These are phyloP conservation scores for Hystrix cristata DNA, from an alignment of 2,113 vertebrate genomes.

Conservation along the genomic window DNA sequence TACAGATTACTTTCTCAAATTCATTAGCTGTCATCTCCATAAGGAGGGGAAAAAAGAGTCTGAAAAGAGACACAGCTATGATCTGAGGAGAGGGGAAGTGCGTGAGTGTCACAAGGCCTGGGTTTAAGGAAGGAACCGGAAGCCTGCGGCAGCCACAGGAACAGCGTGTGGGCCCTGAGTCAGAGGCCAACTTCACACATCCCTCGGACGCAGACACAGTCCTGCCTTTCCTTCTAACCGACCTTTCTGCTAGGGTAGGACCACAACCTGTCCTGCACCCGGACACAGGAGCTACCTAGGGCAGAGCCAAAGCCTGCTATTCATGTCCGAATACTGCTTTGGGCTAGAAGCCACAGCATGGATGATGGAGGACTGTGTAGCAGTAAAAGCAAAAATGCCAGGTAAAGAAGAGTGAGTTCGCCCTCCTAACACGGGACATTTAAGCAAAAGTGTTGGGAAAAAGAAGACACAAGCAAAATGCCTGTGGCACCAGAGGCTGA, in stretches of 20 bases:
- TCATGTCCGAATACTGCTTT: not conserved
- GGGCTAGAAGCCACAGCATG: not conserved
- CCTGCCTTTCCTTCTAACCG: not conserved
- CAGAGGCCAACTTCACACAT: not conserved
- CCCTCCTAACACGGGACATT: not conserved
- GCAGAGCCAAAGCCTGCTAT: not conserved
- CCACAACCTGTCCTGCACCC: accelerated
- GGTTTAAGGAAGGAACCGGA: not conserved
- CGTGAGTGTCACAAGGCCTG: accelerated
- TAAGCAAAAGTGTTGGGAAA: not conserved
- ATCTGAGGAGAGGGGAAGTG: not conserved
- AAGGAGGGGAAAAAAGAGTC: not conserved
- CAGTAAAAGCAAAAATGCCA: not conserved
- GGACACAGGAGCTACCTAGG: not conserved
- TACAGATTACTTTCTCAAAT: not conserved
- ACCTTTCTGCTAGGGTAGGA: not conserved
- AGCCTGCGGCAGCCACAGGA: not conserved
- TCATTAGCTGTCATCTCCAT: not conserved
- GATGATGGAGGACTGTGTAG: accelerated
- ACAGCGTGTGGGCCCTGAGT: accelerated
- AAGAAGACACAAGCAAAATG: not conserved
- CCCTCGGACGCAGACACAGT: accelerated
- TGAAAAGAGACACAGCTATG: not conserved
- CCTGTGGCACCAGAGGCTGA: not conserved
- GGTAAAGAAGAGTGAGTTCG: not conserved